Percentiles rank a stretch among this genome's conserved stretches.
Conservation (phyloP, 2,113 vertebrate genomes). For the Triplophysa tibetana region DNA sequence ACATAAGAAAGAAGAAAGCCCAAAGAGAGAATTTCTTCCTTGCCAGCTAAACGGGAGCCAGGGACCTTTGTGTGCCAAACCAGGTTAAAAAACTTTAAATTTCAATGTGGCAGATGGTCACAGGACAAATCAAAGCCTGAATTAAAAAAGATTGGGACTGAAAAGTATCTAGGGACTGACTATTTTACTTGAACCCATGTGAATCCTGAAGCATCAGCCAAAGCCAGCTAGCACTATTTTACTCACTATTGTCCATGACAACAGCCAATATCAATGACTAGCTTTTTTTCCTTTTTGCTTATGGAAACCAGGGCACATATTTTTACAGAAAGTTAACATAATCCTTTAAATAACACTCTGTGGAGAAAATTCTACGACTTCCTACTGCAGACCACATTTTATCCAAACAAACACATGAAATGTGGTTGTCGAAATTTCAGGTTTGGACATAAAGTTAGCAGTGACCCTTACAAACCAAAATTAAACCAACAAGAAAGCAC, state of each 20-base stretch:
- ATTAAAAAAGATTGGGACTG: conserved; percentile 3
- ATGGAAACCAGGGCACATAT: conserved; percentile 14
- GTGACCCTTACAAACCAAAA: conserved; percentile 3
- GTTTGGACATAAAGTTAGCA: conserved; percentile 1
- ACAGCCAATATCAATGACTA: background rate
- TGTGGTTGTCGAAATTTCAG: conserved; percentile 9
- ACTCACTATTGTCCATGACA: conserved; percentile 40
- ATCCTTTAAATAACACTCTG: conserved; percentile 47
- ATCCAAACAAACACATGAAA: conserved; percentile 34
- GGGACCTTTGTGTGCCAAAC: background rate
- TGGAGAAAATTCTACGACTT: conserved; percentile 33
- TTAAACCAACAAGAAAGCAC: background rate
- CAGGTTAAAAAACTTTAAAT: background rate
- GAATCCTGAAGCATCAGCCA: conserved; percentile 49
- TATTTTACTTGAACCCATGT: conserved; percentile 52
- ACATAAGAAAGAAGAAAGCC: background rate
- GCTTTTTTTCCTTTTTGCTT: background rate
- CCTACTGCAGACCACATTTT: conserved; percentile 41
- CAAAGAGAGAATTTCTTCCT: background rate
- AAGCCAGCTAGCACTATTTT: conserved; percentile 53
- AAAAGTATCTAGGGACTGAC: too few relatives aligned
- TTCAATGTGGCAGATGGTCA: conserved; percentile 8
- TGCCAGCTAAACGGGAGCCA: background rate
- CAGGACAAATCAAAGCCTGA: conserved; percentile 33
- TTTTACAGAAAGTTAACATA: conserved; percentile 29